Percentiles rank a stretch among this genome's conserved stretches.
Evolutionary conservation across 2,888 invertebrate species (phyloP).

Genomic region (Euplagia quadripunctaria): DNA sequence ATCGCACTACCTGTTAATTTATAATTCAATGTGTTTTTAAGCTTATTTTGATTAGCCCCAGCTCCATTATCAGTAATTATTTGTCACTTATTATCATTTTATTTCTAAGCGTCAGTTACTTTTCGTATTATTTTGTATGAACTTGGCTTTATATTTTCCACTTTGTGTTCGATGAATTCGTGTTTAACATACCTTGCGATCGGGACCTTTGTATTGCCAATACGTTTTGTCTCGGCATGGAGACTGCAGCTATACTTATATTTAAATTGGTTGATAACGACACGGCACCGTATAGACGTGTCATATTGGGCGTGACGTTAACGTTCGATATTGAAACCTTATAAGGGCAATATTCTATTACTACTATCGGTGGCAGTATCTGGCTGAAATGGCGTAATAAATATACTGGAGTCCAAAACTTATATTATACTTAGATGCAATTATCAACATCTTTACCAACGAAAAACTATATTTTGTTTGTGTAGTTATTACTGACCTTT

Average conservation of each 20-base stretch:
- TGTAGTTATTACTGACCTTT: too few species aligned
- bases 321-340: neutral
- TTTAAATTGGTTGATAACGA: neutral
- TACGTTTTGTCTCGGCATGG: neutral
- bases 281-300: neutral
- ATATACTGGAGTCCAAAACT: too few species aligned
- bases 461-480: too few species aligned
- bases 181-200: slow-evolving; percentile 1
- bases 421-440: too few species aligned
- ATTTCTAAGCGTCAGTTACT: neutral
- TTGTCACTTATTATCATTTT: neutral
- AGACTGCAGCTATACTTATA: neutral
- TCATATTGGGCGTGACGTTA: slow-evolving; percentile 3
- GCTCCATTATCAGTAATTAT: neutral
- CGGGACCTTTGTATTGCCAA: slow-evolving; percentile 2
- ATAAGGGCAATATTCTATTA: slow-evolving; percentile 1
- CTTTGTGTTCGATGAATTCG: slow-evolving; percentile 4
- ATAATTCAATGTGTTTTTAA: too few species aligned
- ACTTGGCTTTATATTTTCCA: neutral
- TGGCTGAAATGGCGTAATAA: neutral
- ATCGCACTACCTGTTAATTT: too few species aligned
- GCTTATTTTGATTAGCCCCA: too few species aligned
- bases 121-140: neutral
- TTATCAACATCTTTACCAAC: too few species aligned
- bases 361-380: neutral